A percentile compares a stretch with the other conserved stretches of the same genome.
phyloP scores from a whole-genome alignment of 92 coral and sea anemone species.

The Pocillopora grandis region DNA sequence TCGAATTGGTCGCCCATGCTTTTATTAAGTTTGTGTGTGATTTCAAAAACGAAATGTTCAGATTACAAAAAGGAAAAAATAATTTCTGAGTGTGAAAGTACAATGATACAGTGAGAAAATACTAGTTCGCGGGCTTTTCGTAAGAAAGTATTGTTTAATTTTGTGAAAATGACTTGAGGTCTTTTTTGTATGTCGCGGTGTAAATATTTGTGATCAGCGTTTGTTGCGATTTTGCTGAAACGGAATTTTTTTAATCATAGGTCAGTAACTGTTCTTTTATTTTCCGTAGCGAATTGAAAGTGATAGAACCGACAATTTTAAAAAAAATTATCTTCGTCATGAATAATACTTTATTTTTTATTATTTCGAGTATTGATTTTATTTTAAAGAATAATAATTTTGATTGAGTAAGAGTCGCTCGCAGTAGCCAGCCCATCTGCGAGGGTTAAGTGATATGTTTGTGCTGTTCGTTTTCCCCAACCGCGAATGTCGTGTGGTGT shows the following conservation, averaged over 20 bases:
- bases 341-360: conserved; percentile 15
- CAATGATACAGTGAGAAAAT: not conserved
- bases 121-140: not conserved
- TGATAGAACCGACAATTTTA: not conserved
- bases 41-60: conserved; percentile 15
- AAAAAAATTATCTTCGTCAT: conserved; percentile 8
- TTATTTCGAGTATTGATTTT: conserved; percentile 8
- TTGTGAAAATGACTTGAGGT: conserved; percentile 2
- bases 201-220: conserved; percentile 1
- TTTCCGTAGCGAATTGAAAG: not conserved
- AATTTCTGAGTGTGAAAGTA: not conserved
- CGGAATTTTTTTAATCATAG: not conserved
- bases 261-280: conserved; percentile 20
- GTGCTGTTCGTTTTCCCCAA: not conserved
- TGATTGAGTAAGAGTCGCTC: not conserved
- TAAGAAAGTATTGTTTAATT: conserved; percentile 7
- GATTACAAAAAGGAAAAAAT: not conserved
- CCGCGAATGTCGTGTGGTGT: conserved; percentile 5
- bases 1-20: conserved; percentile 5
- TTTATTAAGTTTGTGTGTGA: conserved; percentile 12
- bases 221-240: conserved; percentile 16
- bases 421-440: not conserved
- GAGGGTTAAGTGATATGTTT: not conserved
- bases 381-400: not conserved
- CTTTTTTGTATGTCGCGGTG: not conserved